phyloP scores from a whole-genome alignment of 2,888 invertebrate species.

The Drosophila melanocephala region DNA sequence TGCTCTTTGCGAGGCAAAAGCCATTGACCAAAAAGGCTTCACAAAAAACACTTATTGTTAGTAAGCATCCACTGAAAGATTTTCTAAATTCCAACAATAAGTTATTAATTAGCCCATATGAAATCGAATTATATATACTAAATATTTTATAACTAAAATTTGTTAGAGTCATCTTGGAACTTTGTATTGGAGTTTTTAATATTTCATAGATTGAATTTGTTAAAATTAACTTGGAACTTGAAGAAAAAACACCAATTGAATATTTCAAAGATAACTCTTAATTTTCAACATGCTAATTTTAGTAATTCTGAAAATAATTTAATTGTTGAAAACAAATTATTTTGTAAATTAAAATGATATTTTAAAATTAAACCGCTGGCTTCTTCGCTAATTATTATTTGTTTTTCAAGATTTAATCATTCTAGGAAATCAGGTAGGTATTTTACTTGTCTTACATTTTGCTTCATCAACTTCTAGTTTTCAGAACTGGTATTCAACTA shows the following conservation, averaged over 20 bases:
- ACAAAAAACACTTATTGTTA: slow-evolving; percentile 52
- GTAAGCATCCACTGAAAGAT: slow-evolving; percentile 25
- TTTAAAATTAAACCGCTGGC: not conserved
- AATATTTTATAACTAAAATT: not conserved
- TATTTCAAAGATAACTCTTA: too few relatives aligned
- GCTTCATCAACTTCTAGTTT: not conserved
- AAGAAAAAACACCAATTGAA: not conserved
- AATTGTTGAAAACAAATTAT: not conserved
- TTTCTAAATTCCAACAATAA: not conserved
- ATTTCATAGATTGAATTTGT: not conserved
- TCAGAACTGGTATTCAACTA: not conserved
- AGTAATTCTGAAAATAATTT: not conserved
- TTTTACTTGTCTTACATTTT: not conserved
- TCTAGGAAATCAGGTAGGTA: not conserved
- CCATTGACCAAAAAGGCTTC: slow-evolving; percentile 75
- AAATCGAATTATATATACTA: too few relatives aligned
- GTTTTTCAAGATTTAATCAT: not conserved
- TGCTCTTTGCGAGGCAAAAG: slow-evolving; percentile 56
- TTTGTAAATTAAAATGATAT: not conserved
- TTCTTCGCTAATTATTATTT: not conserved
- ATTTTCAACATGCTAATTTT: not conserved
- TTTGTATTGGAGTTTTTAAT: not conserved
- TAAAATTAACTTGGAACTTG: too few relatives aligned
- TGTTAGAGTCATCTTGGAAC: not conserved
- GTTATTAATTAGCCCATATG: not conserved